Percentiles rank a stretch among this genome's conserved stretches.
Conservation (phyloP, 2,797 vertebrate genomes). For the Hirundo rustica region DNA sequence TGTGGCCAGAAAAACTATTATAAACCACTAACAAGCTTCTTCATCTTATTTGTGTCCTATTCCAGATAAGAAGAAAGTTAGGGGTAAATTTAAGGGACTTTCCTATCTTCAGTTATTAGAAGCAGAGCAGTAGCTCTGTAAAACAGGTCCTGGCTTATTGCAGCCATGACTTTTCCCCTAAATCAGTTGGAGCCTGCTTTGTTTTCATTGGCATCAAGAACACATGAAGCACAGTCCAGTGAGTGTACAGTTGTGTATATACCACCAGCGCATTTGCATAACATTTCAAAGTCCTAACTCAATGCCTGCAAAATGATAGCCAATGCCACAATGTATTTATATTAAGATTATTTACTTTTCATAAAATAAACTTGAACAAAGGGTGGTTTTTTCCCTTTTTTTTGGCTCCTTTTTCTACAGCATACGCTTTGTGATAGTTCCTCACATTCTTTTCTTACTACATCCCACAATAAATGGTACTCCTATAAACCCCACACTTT, state of each 20-base stretch:
- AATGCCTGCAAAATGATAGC: constrained; percentile 27
- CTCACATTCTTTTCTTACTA: not conserved
- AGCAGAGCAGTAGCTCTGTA: constrained; percentile 53
- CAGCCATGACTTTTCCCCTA: constrained; percentile 52
- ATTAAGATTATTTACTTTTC: constrained; percentile 32
- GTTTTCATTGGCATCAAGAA: constrained; percentile 70
- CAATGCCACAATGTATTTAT: constrained; percentile 56
- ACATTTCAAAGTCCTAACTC: constrained; percentile 56
- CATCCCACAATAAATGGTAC: not conserved
- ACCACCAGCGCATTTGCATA: constrained; percentile 61
- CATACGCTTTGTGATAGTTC: not conserved
- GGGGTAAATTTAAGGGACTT: constrained; percentile 44
- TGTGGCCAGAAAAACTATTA: constrained; percentile 32
- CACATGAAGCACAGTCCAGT: constrained; percentile 58
- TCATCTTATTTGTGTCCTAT: not conserved
- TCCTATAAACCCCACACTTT: not conserved
- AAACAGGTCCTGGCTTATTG: constrained; percentile 35
- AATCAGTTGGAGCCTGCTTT: constrained; percentile 39
- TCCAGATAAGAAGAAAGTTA: constrained; percentile 3
- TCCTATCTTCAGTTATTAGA: constrained; percentile 26
- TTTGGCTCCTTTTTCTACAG: not conserved
- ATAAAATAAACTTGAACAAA: constrained; percentile 35
- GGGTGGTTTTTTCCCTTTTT: not conserved
- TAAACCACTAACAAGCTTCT: constrained; percentile 24
- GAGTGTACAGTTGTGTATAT: constrained; percentile 26